These are phyloP conservation scores for Dryadula phaetusa DNA, from an alignment of 2,888 invertebrate genomes.

Conservation along the genomic window DNA sequence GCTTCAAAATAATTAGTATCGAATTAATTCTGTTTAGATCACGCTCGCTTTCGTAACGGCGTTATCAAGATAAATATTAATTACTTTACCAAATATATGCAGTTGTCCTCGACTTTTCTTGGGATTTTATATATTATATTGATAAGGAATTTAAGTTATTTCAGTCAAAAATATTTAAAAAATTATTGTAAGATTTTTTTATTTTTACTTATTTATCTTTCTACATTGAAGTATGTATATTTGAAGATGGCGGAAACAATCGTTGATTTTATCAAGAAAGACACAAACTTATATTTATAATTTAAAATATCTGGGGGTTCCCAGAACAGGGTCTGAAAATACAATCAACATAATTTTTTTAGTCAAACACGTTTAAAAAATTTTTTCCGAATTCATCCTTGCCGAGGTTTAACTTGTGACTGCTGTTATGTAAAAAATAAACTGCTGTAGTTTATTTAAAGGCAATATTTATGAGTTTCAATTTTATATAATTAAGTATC, in stretches of 20 bases:
- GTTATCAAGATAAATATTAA: constrained; percentile 47
- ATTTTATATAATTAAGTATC: constrained; percentile 18
- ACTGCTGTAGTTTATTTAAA: constrained; percentile 3
- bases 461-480: constrained; percentile 17
- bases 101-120: neutral
- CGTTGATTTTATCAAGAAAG: too few species aligned
- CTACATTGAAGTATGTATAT: too few species aligned
- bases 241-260: neutral
- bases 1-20: constrained; percentile 4
- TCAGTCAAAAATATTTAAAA: neutral
- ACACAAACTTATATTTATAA: too few species aligned
- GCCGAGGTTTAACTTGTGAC: neutral
- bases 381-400: neutral
- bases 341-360: too few species aligned
- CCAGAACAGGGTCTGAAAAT: too few species aligned
- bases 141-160: neutral
- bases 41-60: constrained; percentile 46
- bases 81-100: constrained; percentile 38
- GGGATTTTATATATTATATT: neutral
- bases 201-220: too few species aligned
- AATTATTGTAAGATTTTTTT: neutral
- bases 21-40: constrained; percentile 23
- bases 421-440: neutral
- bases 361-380: too few species aligned
- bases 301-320: too few species aligned